phyloP scores from a whole-genome alignment of 2,113 vertebrate genomes.

The Corythaeola cristata region DNA sequence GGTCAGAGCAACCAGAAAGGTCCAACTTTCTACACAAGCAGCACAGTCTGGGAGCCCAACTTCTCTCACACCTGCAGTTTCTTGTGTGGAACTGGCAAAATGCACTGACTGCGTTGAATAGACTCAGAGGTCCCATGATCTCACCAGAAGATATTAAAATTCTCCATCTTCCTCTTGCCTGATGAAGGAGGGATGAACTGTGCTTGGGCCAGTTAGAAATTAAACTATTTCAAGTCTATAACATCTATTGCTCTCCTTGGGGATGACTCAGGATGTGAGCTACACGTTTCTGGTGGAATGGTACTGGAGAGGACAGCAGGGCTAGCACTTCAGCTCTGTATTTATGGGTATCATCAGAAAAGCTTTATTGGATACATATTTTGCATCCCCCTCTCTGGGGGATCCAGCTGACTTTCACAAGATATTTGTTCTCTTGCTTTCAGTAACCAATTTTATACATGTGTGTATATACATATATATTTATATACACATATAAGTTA shows the following conservation, averaged over 20 bases:
- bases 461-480: too few species aligned
- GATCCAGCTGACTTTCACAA: neutral
- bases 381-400: slow-evolving; percentile 17
- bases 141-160: slow-evolving; percentile 19
- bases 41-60: neutral
- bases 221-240: slow-evolving; percentile 47
- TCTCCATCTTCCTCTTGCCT: slow-evolving; percentile 36
- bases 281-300: slow-evolving; percentile 22
- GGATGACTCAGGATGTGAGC: slow-evolving; percentile 40
- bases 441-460: neutral
- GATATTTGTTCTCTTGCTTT: neutral
- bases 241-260: slow-evolving; percentile 59
- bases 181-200: neutral
- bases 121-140: neutral
- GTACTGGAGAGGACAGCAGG: slow-evolving; percentile 18
- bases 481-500: neutral
- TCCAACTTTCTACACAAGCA: neutral
- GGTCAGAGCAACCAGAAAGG: neutral
- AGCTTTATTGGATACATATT: slow-evolving; percentile 61
- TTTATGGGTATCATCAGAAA: slow-evolving; percentile 50
- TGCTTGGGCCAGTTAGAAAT: slow-evolving; percentile 41
- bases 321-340: slow-evolving; percentile 42
- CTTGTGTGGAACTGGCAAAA: neutral
- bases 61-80: neutral
- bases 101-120: neutral